Evolutionary conservation across 2,113 vertebrate species (phyloP).

Genomic region (Python bivittatus): DNA sequence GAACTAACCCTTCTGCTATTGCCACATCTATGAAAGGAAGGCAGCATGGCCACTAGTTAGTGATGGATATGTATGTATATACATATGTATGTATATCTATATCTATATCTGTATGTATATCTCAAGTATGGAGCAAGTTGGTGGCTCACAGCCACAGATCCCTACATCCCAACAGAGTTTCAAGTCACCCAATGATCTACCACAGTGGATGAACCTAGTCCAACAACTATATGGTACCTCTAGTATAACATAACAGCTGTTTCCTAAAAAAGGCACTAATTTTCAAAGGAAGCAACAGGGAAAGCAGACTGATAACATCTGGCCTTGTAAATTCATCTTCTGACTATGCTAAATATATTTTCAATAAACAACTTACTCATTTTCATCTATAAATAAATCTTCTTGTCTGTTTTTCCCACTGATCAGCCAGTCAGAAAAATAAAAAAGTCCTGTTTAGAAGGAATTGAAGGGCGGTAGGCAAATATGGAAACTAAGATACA

Average conservation of each 20-base stretch:
- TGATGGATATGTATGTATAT: too few relatives aligned
- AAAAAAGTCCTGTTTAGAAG: neutral
- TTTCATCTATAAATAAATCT: neutral
- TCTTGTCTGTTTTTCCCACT: neutral
- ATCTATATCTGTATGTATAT: too few relatives aligned
- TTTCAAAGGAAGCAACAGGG: too few relatives aligned
- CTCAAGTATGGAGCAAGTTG: too few relatives aligned
- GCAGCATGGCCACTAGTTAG: neutral
- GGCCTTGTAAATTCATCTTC: neutral
- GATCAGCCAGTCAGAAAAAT: neutral
- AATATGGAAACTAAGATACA: neutral
- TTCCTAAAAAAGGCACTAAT: neutral
- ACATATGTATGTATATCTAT: too few relatives aligned
- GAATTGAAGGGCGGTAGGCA: neutral
- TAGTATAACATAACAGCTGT: neutral
- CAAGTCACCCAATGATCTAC: neutral
- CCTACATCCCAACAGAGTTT: too few relatives aligned
- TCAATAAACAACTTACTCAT: neutral
- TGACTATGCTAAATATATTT: neutral
- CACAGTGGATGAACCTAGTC: neutral
- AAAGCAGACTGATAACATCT: too few relatives aligned
- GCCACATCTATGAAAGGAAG: neutral
- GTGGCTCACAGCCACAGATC: too few relatives aligned
- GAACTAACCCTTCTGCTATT: neutral
- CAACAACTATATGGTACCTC: neutral